Conservation (phyloP, 2,113 vertebrate species). For the Thinocorus orbignyianus region DNA sequence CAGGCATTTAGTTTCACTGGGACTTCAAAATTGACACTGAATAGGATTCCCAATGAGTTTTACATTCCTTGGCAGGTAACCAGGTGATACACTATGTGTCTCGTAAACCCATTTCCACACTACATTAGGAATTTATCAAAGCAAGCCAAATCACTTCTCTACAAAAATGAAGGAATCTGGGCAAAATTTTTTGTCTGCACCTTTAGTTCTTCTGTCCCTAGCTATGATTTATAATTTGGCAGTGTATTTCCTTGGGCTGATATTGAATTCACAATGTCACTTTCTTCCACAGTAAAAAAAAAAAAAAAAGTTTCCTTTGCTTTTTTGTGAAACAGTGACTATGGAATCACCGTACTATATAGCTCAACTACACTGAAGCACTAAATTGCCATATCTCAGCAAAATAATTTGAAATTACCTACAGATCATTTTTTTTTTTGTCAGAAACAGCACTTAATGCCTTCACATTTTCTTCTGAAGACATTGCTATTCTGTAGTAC, state of each 20-base stretch:
- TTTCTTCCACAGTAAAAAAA: neutral
- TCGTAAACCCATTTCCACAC: constrained; percentile 65
- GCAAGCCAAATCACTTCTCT: constrained; percentile 39
- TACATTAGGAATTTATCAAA: constrained; percentile 66
- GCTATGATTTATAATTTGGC: constrained; percentile 1
- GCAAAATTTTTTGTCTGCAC: neutral
- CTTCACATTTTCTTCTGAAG: neutral
- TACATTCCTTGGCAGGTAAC: constrained; percentile 48
- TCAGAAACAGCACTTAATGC: neutral
- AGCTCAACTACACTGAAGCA: neutral
- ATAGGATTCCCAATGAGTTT: constrained; percentile 30
- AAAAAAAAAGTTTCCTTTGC: neutral
- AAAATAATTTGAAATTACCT: constrained; percentile 10
- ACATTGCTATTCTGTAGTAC: neutral
- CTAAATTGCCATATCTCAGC: neutral
- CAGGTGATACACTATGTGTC: constrained; percentile 20
- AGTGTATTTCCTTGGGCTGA: neutral
- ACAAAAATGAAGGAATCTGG: constrained; percentile 27
- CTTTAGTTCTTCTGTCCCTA: neutral
- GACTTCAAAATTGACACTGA: neutral
- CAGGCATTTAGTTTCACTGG: neutral
- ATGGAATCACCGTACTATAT: neutral
- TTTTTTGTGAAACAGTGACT: neutral
- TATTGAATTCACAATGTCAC: neutral
- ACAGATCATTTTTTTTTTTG: neutral